phyloP scores from a whole-genome alignment of 2,797 vertebrate genomes.

The Avahi laniger region DNA sequence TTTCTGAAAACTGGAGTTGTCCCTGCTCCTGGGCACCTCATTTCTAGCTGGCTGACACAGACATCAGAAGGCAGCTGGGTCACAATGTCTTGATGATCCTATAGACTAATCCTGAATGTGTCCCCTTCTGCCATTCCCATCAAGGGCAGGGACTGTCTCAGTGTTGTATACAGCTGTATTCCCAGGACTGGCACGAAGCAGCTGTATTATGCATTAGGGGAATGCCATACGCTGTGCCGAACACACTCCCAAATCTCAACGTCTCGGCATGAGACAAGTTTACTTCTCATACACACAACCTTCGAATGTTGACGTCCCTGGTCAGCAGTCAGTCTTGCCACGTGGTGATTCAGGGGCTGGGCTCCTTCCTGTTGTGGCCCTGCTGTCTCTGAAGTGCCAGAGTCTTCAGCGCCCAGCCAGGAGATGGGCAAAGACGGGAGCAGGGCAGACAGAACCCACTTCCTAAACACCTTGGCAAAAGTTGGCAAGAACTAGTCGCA shows the following conservation, averaged over 20 bases:
- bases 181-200: not conserved
- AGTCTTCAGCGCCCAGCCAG: not conserved
- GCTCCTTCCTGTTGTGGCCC: not conserved
- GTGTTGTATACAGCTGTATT: not conserved
- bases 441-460: rapidly evolving
- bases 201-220: rapidly evolving
- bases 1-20: not conserved
- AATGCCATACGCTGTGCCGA: rapidly evolving
- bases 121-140: not conserved
- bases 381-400: no score
- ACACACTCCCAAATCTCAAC: not conserved
- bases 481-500: not conserved
- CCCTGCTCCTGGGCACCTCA: not conserved
- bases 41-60: not conserved
- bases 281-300: not conserved
- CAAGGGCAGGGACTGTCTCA: not conserved
- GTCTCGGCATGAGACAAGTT: rapidly evolving
- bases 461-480: not conserved
- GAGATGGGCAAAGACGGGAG: no score
- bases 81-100: not conserved
- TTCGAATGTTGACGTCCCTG: rapidly evolving
- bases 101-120: not conserved
- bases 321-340: not conserved
- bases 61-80: not conserved
- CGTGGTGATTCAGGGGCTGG: rapidly evolving